Evolutionary conservation across 2,888 invertebrate species (phyloP), one percentile per base, ranked within the genome.

Genomic region (Caenorhabditis plicata): DNA sequence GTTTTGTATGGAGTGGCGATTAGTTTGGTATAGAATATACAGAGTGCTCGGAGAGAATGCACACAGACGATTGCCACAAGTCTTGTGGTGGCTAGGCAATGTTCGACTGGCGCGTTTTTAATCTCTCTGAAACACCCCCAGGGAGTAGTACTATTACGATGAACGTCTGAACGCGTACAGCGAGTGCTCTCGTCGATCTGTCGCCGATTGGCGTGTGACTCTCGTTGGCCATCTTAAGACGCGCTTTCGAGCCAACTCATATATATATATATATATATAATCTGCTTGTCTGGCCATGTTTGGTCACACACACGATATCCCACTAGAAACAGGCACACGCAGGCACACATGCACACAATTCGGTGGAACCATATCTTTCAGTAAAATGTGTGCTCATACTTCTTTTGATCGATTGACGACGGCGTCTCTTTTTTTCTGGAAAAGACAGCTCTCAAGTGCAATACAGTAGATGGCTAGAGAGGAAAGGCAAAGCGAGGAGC

Each of bases 121-220:
- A 23, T 48, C 54, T 51, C 38, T 57, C 57, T 57, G 51, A 57
- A 58, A 58, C 38, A 58, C 53, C 60, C 54, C 54, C 19, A 39
- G 65, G 65, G 65, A 66, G 65, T 66, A 66, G 62, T 66, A 66
- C 62, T 66, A 66, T n/a, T n/a, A n/a, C n/a, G n/a, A n/a, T 58
- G 57, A 58, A n/a, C n/a, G 53, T 38, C 48, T 38, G 48, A 38
- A 29, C 48, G 40, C 36, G 51, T 41, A 39, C 29, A 33, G 44
- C 43, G 55, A 44, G n/a, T 31, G 31, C 11, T 11, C 31, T 31
- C 31, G n/a, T n/a, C 36, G 33, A 42, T 15, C 22, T 27, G 11
- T 27, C 29, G 25, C 20, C n/a, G 27, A 31, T 42, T 31, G 27
- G 42, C 17, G 7, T 33, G n/a, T 5, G 33, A n/a, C 33, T 33